These are phyloP conservation scores for Trachelus iudaicus DNA, from an alignment of 2,888 invertebrate genomes.

Conservation along the genomic window DNA sequence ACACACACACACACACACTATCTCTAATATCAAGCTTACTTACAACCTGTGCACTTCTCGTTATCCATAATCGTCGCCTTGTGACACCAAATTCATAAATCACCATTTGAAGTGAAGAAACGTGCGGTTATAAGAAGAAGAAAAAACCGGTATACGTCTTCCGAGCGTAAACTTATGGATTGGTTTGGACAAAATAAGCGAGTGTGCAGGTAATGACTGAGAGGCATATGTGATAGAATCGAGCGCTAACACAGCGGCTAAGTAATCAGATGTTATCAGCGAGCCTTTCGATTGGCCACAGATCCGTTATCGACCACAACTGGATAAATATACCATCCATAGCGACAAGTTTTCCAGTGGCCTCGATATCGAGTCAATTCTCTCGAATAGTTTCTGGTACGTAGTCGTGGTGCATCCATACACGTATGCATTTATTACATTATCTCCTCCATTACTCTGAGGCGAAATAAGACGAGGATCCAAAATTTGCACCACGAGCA, in stretches of 20 bases:
- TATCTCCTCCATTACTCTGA: background rate
- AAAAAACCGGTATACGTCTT: background rate
- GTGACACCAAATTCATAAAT: background rate
- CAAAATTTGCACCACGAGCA: background rate
- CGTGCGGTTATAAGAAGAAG: background rate
- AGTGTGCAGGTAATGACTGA: slow-evolving; percentile 18
- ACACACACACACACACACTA: no score
- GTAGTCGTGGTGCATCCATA: background rate
- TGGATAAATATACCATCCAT: slow-evolving; percentile 44
- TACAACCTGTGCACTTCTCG: background rate
- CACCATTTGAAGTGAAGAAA: background rate
- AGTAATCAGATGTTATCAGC: slow-evolving; percentile 57
- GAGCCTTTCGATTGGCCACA: slow-evolving; percentile 42
- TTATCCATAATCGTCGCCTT: background rate
- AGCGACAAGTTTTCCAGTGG: slow-evolving; percentile 23
- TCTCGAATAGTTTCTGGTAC: background rate
- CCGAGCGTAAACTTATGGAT: background rate
- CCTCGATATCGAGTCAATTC: background rate
- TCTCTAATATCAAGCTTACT: background rate
- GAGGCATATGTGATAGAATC: slow-evolving; percentile 7
- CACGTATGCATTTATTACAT: background rate
- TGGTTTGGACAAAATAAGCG: background rate
- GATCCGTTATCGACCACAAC: slow-evolving; percentile 47
- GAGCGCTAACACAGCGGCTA: slow-evolving; percentile 28
- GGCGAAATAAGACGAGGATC: background rate